A percentile compares a stretch with the other conserved stretches of the same genome.
phyloP scores from a whole-genome alignment of 1,140 invertebrate species.

The Drosophila punjabiensis region DNA sequence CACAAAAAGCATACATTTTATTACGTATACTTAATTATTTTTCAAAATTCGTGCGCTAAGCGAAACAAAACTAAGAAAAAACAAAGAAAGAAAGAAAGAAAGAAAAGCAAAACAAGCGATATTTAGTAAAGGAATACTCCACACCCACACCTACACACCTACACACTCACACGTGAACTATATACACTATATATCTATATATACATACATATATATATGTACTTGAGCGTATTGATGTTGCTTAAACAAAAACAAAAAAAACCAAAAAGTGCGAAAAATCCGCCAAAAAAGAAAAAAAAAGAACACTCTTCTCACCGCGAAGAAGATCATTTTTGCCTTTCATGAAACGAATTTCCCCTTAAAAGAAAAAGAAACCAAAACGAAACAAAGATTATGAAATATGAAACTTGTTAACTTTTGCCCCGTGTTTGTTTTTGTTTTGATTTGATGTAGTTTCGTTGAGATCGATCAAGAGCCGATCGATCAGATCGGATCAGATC shows the following conservation, averaged over 20 bases:
- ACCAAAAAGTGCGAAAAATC: constrained; percentile 18
- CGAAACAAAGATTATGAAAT: constrained; percentile 17
- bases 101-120: constrained; percentile 11
- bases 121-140: constrained; percentile 33
- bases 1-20: constrained; percentile 29
- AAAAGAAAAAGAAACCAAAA: constrained; percentile 13
- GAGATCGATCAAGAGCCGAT: background rate
- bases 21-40: constrained; percentile 52
- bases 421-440: constrained; percentile 15
- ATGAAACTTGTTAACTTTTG: constrained; percentile 45
- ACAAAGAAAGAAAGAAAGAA: constrained; percentile 17
- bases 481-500: constrained; percentile 13
- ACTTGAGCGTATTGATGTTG: constrained; percentile 76
- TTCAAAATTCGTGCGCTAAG: constrained; percentile 54
- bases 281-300: constrained; percentile 12
- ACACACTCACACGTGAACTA: constrained; percentile 52
- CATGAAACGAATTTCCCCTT: constrained; percentile 49
- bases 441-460: constrained; percentile 11
- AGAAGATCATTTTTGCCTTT: constrained; percentile 51
- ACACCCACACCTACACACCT: constrained; percentile 49
- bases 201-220: constrained; percentile 67
- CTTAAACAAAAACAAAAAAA: constrained; percentile 48
- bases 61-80: constrained; percentile 34
- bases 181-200: constrained; percentile 61
- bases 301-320: constrained; percentile 38